phyloP scores from a whole-genome alignment of 2,797 vertebrate species.

The Anguilla obscura region DNA sequence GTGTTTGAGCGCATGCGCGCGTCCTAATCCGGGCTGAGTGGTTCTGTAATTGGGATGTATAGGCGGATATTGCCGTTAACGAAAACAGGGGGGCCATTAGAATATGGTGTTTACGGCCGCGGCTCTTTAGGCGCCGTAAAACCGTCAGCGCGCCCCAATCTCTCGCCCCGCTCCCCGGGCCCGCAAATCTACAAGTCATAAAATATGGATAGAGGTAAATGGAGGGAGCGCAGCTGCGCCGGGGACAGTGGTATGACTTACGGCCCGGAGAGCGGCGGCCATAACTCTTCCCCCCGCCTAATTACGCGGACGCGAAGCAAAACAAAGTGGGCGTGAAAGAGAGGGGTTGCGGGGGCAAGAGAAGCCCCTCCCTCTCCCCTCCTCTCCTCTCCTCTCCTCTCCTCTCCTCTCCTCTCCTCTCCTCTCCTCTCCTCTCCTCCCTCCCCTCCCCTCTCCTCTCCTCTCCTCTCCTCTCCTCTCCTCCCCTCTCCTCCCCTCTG shows the following conservation, averaged over 20 bases:
- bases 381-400: too few relatives aligned
- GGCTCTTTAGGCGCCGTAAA: constrained; percentile 93
- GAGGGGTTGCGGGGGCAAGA: neutral
- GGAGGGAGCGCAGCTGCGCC: constrained; percentile 45
- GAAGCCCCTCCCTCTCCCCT: neutral
- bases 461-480: too few relatives aligned
- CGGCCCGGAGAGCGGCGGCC: constrained; percentile 68
- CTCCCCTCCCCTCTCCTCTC: too few relatives aligned
- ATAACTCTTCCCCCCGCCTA: constrained; percentile 42
- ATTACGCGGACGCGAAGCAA: constrained; percentile 43
- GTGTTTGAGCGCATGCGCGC: constrained; percentile 22
- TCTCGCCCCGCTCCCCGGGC: constrained; percentile 82
- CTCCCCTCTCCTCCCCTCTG: neutral
- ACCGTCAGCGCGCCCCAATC: constrained; percentile 83
- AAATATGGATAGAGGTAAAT: constrained; percentile 80
- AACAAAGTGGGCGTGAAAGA: constrained; percentile 33
- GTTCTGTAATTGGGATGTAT: constrained; percentile 81
- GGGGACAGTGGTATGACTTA: constrained; percentile 51
- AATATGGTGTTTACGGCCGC: constrained; percentile 86
- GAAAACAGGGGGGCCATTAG: constrained; percentile 83
- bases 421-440: too few relatives aligned
- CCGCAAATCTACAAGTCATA: constrained; percentile 86
- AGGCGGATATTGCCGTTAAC: constrained; percentile 78
- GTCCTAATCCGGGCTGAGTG: constrained; percentile 59
- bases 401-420: too few relatives aligned